phyloP scores from a whole-genome alignment of 1,140 invertebrate genomes.

The Stegodyphus dumicola region DNA sequence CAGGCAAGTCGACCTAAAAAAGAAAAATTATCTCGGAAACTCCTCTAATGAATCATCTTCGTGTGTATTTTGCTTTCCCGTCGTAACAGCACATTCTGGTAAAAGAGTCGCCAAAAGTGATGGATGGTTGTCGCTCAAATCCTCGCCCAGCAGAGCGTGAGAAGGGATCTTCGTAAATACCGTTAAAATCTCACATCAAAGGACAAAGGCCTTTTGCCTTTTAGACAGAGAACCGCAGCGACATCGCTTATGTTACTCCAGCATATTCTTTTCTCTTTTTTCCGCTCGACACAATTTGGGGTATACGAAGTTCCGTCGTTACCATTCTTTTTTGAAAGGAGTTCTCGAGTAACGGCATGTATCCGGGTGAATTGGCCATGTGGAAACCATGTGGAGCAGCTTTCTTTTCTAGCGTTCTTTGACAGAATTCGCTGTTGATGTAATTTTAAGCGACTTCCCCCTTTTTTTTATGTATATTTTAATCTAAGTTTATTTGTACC shows the following conservation, averaged over 20 bases:
- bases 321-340: neutral
- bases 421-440: too few species aligned
- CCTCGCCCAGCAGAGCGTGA: neutral
- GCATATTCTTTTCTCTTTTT: neutral
- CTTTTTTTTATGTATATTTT: too few species aligned
- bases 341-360: slow-evolving; percentile 9
- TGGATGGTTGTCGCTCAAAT: too few species aligned
- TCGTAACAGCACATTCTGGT: too few species aligned
- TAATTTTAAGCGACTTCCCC: too few species aligned
- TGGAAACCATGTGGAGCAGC: slow-evolving; percentile 33
- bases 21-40: too few species aligned
- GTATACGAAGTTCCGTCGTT: neutral
- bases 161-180: neutral
- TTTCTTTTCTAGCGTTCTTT: neutral
- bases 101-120: too few species aligned
- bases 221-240: neutral
- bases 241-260: neutral
- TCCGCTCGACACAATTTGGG: neutral
- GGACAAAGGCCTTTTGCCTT: neutral
- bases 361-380: slow-evolving; percentile 34
- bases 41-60: too few species aligned
- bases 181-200: neutral
- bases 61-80: too few species aligned
- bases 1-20: too few species aligned
- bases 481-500: too few species aligned